Percentiles rank a stretch among this genome's conserved stretches.
phyloP scores from a whole-genome alignment of 2,113 vertebrate species.

The Bubo bubo region DNA sequence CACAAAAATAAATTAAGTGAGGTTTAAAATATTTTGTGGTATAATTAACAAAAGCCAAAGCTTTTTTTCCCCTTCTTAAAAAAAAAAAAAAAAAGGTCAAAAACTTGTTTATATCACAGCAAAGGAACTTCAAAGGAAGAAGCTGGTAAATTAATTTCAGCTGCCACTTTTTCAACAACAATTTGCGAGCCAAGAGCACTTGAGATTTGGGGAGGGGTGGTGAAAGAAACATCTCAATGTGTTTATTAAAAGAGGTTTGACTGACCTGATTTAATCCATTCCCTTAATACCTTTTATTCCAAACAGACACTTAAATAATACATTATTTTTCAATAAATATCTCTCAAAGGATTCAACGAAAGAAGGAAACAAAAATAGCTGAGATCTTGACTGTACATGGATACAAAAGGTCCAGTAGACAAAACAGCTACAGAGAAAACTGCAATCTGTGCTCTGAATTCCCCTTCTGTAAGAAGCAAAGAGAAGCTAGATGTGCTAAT shows the following conservation, averaged over 20 bases:
- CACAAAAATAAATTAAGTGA: neutral
- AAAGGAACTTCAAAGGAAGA: neutral
- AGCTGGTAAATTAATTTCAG: neutral
- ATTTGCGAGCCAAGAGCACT: neutral
- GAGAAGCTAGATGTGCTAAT: neutral
- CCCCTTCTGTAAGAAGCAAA: neutral
- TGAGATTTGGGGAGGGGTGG: neutral
- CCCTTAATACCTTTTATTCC: neutral
- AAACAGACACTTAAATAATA: neutral
- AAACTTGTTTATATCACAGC: neutral
- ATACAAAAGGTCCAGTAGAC: neutral
- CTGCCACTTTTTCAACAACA: neutral
- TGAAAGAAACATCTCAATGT: neutral
- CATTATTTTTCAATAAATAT: neutral
- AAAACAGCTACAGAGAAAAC: neutral
- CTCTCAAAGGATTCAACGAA: neutral
- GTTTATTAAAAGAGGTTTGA: neutral
- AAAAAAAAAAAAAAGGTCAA: neutral
- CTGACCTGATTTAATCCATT: neutral
- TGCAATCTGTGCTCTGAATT: neutral
- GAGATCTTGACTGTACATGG: neutral
- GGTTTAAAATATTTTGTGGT: neutral
- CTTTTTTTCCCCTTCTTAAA: rapidly evolving
- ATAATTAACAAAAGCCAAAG: neutral
- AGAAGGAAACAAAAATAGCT: neutral